Evolutionary conservation across 2,113 vertebrate genomes (phyloP).

Genomic region (Formicarius rufipectus): DNA sequence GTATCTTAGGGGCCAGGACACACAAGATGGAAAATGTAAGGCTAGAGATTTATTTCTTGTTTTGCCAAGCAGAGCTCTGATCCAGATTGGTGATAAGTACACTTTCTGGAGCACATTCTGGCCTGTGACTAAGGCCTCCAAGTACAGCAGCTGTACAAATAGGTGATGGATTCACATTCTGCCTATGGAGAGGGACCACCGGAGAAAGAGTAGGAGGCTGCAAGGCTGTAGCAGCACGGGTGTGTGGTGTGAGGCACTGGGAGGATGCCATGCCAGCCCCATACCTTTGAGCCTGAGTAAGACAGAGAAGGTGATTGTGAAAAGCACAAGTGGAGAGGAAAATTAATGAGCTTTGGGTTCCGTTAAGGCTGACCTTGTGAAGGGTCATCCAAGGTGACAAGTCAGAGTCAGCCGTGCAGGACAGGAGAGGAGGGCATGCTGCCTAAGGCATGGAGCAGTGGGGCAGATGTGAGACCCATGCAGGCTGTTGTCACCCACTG

Average conservation of each 20-base stretch:
- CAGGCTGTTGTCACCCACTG: neutral
- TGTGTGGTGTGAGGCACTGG: neutral
- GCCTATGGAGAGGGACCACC: neutral
- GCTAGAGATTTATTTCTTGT: neutral
- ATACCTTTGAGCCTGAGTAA: neutral
- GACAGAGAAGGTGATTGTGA: neutral
- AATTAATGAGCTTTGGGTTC: neutral
- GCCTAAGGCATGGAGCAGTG: rapidly evolving
- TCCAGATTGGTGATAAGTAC: neutral
- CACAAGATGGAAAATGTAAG: neutral
- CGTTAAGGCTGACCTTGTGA: neutral
- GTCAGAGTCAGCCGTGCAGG: neutral
- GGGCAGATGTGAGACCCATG: neutral
- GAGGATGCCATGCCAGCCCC: neutral
- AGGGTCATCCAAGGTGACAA: neutral
- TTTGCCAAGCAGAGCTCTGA: neutral
- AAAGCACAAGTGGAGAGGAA: slow-evolving; percentile 2
- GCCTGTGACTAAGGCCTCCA: neutral
- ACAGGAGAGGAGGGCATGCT: neutral
- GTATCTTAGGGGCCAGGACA: neutral
- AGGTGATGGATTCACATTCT: neutral
- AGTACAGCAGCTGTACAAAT: neutral
- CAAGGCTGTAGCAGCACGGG: neutral
- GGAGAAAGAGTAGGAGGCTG: neutral
- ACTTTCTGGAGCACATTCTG: neutral